These are phyloP conservation scores for Polyodon spathula DNA, from an alignment of 2,113 vertebrate species.

Conservation along the genomic window DNA sequence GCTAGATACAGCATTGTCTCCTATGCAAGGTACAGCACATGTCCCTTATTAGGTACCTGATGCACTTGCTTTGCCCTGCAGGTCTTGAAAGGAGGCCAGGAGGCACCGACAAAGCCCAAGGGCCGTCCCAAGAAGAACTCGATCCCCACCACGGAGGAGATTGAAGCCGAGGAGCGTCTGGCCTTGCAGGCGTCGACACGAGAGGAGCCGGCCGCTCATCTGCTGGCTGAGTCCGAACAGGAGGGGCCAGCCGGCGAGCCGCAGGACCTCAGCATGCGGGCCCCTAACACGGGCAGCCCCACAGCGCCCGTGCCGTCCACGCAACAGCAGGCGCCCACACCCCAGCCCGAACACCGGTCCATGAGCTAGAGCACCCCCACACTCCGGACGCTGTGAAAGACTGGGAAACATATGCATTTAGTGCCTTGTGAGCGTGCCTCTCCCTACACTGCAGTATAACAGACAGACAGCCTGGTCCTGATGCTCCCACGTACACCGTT, in stretches of 20 bases:
- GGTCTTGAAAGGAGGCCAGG: constrained; percentile 95
- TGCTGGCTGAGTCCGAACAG: constrained; percentile 7
- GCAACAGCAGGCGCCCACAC: constrained; percentile 23
- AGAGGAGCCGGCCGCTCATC: constrained; percentile 33
- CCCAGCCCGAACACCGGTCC: constrained; percentile 36
- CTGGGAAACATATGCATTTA: constrained; percentile 34
- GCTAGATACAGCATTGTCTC: too few relatives aligned
- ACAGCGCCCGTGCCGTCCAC: constrained; percentile 22
- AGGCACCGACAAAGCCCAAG: constrained; percentile 96
- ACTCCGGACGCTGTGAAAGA: constrained; percentile 44
- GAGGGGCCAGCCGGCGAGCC: constrained; percentile 40
- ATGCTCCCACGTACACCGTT: too few relatives aligned
- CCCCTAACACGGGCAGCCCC: constrained; percentile 30
- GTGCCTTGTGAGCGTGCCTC: constrained; percentile 43
- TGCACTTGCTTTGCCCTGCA: constrained; percentile 38
- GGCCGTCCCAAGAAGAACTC: constrained; percentile 97
- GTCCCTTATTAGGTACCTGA: too few relatives aligned
- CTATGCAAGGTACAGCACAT: too few relatives aligned
- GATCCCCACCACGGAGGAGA: constrained; percentile 92
- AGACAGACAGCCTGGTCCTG: too few relatives aligned
- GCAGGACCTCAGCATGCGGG: constrained; percentile 29
- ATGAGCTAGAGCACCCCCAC: constrained; percentile 45
- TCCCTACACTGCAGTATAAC: background rate
- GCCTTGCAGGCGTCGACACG: constrained; percentile 60
- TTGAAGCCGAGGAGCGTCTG: constrained; percentile 86